These are phyloP conservation scores for Pycnomerus fuliginosus DNA, from an alignment of 2,888 invertebrate species.

Conservation along the genomic window DNA sequence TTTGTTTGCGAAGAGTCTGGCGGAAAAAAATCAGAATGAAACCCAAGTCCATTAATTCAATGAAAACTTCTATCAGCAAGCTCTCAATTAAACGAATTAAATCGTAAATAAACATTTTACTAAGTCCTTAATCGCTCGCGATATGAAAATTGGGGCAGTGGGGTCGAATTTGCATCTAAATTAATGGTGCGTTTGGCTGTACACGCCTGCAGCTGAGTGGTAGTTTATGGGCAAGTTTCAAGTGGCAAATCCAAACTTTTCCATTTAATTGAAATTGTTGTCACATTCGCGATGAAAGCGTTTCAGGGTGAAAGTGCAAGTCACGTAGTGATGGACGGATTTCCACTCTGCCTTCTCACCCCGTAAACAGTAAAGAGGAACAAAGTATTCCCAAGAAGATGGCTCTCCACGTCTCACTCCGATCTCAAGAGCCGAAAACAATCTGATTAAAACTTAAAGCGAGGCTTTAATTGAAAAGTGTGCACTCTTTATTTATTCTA, in stretches of 20 bases:
- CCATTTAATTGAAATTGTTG: constrained; percentile 13
- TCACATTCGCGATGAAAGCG: constrained; percentile 5
- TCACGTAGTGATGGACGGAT: constrained; percentile 5
- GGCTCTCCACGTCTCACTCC: no score
- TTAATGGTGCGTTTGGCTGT: constrained; percentile 8
- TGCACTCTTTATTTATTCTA: no score
- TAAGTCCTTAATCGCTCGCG: constrained; percentile 6
- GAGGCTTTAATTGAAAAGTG: no score
- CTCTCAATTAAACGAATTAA: constrained; percentile 7
- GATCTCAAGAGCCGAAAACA: no score
- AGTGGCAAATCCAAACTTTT: no score
- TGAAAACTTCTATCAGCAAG: constrained; percentile 2
- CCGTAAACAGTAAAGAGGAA: constrained; percentile 14
- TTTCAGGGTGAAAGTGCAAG: constrained; percentile 7
- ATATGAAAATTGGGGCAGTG: constrained; percentile 8
- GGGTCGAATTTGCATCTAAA: constrained; percentile 20
- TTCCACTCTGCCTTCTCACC: constrained; percentile 10
- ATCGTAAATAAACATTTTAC: constrained; percentile 13
- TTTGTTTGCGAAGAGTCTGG: no score
- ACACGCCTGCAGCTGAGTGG: no score
- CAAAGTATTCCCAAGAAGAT: constrained; percentile 18
- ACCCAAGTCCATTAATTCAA: constrained; percentile 3
- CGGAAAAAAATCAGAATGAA: neutral
- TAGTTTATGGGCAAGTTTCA: no score
- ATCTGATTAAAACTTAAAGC: no score